Evolutionary conservation across 2,797 vertebrate species (phyloP).

Genomic region (Capromys pilorides): DNA sequence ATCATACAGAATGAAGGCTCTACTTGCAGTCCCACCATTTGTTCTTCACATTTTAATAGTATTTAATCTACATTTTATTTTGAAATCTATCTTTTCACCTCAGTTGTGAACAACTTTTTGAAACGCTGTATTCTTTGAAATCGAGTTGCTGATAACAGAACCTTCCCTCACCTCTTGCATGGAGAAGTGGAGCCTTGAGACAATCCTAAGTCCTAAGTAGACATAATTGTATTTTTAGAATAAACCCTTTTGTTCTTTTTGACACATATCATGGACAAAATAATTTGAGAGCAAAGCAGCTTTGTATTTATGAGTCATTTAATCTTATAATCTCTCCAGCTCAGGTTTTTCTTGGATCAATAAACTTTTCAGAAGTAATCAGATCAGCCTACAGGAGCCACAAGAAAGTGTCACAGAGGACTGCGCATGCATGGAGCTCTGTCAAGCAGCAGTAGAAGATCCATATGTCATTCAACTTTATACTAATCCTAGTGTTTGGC

Average conservation of each 20-base stretch:
- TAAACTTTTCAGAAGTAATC: conserved; percentile 54
- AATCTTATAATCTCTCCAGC: not conserved
- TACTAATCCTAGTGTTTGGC: not conserved
- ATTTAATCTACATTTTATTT: conserved; percentile 24
- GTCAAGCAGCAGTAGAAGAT: not conserved
- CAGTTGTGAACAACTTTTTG: not conserved
- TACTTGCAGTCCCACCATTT: not conserved
- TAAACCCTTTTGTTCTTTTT: not conserved
- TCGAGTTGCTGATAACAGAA: not conserved
- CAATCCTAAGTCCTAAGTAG: not conserved
- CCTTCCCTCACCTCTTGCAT: not conserved
- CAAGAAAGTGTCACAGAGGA: not conserved
- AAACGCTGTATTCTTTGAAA: not conserved
- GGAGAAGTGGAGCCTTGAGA: not conserved
- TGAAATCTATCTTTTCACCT: not conserved
- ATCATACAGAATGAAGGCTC: not conserved
- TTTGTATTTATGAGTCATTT: conserved; percentile 53
- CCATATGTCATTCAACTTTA: not conserved
- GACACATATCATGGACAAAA: not conserved
- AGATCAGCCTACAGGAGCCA: conserved; percentile 1
- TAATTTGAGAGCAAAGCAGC: conserved; percentile 21
- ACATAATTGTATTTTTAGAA: not conserved
- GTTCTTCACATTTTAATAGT: conserved; percentile 30
- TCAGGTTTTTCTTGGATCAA: conserved; percentile 38
- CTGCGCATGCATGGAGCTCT: not conserved